Evolutionary conservation across 1,140 invertebrate species (phyloP), one percentile per base, ranked within the genome.

Genomic region (Sminthurides bifidus): DNA sequence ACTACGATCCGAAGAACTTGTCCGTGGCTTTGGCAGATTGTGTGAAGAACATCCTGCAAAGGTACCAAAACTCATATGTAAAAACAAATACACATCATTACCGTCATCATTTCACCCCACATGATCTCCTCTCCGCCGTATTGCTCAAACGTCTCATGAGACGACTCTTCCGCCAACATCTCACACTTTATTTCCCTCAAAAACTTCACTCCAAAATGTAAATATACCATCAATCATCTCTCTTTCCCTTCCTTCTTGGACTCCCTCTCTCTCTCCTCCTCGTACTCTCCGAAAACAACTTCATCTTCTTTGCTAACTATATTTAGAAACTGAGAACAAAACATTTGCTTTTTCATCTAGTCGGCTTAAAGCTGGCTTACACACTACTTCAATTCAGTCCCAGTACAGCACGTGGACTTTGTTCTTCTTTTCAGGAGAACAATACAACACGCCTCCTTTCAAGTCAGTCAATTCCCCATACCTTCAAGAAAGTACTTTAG

Each of bases 1-100:
- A 99, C 94, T 48, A 98, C 94, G 74, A 98, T 97, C 65, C 93
- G 81, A 61, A 90, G 80, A n/a, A 98, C 93, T 71, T 92, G 85
- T 27, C 94, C 94, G 76, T 89, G 88, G 52, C 90, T 83, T 64
- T 83, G 79, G 72, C 88, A 92, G 71, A 98, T 98, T 65, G 92
- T 93, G 77, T 97, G 88, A 70, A 97, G 82, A 41, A 98, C 92
- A 75, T 97, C 92, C 92, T 94, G 81, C 2, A 85, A 84, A 75
- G 66, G 70, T 68, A 70, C 67, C 63, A 68, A 61, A 54, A 49
- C 50, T 31, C 5, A 33, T 10, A 52, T 38, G 8, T 52, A 8
- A 31, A 29, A 15, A 31, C 24, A 45, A 45, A 45, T 14, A 45
- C 6, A 23, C 43, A 54, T 30, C 52, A 54, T 27, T 3, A 24